phyloP scores from a whole-genome alignment of 2,113 vertebrate species.

The Barnardius zonarius region DNA sequence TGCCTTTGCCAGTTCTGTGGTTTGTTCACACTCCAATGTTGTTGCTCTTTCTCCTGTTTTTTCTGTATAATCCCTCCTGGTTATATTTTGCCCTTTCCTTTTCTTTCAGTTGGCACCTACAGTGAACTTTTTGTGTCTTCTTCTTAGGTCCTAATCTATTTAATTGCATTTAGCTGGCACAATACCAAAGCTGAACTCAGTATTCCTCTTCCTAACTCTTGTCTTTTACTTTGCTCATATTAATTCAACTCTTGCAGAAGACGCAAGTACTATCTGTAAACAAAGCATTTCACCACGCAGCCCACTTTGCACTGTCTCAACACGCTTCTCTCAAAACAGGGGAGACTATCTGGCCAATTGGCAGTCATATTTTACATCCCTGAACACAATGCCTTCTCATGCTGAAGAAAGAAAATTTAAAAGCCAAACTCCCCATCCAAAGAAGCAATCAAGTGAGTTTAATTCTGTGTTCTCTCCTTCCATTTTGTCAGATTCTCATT shows the following conservation, averaged over 20 bases:
- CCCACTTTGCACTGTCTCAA: background rate
- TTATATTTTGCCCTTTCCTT: conserved; percentile 2
- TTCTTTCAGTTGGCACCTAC: background rate
- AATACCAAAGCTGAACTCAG: conserved; percentile 12
- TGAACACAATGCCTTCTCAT: background rate
- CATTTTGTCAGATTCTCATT: background rate
- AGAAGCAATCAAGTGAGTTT: background rate
- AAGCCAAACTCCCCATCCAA: background rate
- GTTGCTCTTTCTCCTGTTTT: background rate
- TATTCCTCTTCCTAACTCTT: background rate
- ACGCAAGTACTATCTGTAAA: background rate
- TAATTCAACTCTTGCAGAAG: conserved; percentile 1
- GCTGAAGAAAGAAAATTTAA: background rate
- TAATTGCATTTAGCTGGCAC: conserved; percentile 31
- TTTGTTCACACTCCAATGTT: background rate
- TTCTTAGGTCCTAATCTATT: conserved; percentile 4
- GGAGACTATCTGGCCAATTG: background rate
- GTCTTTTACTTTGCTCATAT: background rate
- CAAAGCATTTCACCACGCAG: background rate
- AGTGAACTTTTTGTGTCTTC: background rate
- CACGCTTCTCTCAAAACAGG: background rate
- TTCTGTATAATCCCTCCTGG: background rate
- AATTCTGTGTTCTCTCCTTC: background rate
- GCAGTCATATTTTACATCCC: background rate
- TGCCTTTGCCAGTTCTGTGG: background rate